A percentile compares a stretch with the other conserved stretches of the same genome.
Conservation (phyloP, 1,140 invertebrate genomes). For the Chelonus insularis region DNA sequence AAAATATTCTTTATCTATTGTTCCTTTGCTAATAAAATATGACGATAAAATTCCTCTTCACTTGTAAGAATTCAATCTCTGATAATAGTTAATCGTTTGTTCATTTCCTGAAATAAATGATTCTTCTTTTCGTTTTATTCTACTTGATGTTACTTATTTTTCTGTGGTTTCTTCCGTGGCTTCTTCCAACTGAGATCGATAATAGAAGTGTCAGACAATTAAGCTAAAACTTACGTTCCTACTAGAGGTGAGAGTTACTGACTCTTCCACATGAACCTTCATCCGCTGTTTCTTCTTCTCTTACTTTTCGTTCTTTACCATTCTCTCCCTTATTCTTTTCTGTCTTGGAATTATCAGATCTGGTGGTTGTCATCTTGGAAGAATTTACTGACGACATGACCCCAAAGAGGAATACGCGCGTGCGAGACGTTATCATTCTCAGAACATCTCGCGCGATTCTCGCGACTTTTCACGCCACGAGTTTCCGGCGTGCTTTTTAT, state of each 20-base stretch:
- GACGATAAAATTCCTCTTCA: too few species aligned
- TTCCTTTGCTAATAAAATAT: too few species aligned
- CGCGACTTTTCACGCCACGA: slow-evolving; percentile 25
- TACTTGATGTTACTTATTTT: too few species aligned
- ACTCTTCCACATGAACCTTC: neutral
- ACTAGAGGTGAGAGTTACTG: neutral
- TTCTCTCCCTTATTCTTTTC: neutral
- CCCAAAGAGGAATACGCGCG: slow-evolving; percentile 16
- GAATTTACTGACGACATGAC: slow-evolving; percentile 51
- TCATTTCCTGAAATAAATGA: too few species aligned
- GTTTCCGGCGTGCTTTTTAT: slow-evolving; percentile 20
- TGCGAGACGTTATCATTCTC: slow-evolving; percentile 26
- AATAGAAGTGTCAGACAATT: slow-evolving; percentile 15
- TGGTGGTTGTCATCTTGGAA: slow-evolving; percentile 48
- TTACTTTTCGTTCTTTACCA: neutral
- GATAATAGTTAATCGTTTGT: too few species aligned
- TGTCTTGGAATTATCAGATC: slow-evolving; percentile 44
- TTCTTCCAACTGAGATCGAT: neutral
- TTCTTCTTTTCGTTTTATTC: too few species aligned
- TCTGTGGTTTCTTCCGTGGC: too few species aligned
- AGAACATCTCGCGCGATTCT: slow-evolving; percentile 27
- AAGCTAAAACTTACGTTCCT: neutral
- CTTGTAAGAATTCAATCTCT: too few species aligned
- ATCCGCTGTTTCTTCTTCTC: neutral
- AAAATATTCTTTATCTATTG: too few species aligned